A percentile compares a stretch with the other conserved stretches of the same genome.
Conservation (phyloP, 1,140 invertebrate genomes). For the Temnothorax curvispinosus region DNA sequence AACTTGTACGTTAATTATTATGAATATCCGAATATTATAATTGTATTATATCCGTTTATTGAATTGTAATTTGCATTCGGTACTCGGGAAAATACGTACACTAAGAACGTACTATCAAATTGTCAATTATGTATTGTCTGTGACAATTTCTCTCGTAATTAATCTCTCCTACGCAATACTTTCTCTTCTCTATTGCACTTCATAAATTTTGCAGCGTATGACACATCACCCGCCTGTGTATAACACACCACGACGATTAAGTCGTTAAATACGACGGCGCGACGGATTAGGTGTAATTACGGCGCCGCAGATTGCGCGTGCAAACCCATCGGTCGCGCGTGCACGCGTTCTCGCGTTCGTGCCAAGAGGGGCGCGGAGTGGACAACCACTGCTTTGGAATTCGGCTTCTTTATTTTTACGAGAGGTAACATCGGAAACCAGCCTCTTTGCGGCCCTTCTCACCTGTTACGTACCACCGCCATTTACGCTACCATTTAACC, state of each 20-base stretch:
- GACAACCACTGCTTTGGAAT: constrained; percentile 82
- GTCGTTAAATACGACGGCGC: constrained; percentile 27
- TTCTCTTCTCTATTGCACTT: not conserved
- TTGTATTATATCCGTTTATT: too few relatives aligned
- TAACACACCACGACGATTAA: not conserved
- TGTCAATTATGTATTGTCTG: not conserved
- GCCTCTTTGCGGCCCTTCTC: constrained; percentile 76
- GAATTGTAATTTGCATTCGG: not conserved
- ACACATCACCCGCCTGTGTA: not conserved
- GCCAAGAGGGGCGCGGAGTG: constrained; percentile 51
- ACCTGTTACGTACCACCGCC: constrained; percentile 77
- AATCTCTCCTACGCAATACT: not conserved
- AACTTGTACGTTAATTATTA: too few relatives aligned
- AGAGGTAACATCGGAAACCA: constrained; percentile 70
- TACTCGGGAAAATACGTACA: not conserved
- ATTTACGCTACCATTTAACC: constrained; percentile 73
- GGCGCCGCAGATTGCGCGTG: constrained; percentile 1
- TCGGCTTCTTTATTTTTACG: constrained; percentile 81
- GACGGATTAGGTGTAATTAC: constrained; percentile 33
- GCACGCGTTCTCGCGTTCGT: not conserved
- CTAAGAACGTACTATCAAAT: not conserved
- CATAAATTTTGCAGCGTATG: not conserved
- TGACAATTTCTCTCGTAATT: not conserved
- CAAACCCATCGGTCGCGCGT: constrained; percentile 45
- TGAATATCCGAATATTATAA: too few relatives aligned